Evolutionary conservation across 2,113 vertebrate species (phyloP).

Genomic region (Hypomesus transpacificus): DNA sequence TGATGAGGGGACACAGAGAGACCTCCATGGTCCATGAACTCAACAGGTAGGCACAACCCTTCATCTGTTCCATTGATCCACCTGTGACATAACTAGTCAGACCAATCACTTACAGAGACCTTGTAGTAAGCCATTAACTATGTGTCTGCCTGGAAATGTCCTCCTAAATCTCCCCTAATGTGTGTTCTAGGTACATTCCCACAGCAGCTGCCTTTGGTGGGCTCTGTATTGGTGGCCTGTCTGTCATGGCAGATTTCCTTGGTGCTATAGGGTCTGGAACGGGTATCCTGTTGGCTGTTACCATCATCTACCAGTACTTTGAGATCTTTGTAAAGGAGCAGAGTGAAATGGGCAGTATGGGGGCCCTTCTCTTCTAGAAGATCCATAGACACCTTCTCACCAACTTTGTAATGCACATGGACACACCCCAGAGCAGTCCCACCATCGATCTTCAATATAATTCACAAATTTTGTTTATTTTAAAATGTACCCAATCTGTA

Average conservation of each 20-base stretch:
- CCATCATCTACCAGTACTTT: slow-evolving; percentile 99
- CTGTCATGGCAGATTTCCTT: slow-evolving; percentile 95
- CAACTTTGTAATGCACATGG: slow-evolving; percentile 8
- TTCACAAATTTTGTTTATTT: not conserved
- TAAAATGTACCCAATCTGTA: not conserved
- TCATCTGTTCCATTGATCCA: not conserved
- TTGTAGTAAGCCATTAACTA: not conserved
- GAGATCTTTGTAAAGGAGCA: slow-evolving; percentile 99
- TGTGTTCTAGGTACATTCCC: slow-evolving; percentile 87
- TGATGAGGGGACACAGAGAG: slow-evolving; percentile 95
- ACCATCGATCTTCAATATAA: not conserved
- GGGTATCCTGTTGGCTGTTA: slow-evolving; percentile 93
- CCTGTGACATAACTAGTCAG: not conserved
- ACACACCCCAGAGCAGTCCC: slow-evolving; percentile 7
- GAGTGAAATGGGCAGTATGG: slow-evolving; percentile 99
- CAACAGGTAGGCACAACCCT: slow-evolving; percentile 80
- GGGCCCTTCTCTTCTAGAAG: slow-evolving; percentile 92
- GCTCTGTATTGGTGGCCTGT: slow-evolving; percentile 96
- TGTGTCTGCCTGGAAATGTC: not conserved
- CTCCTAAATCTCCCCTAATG: not conserved
- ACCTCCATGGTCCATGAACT: slow-evolving; percentile 99
- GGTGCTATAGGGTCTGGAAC: slow-evolving; percentile 97
- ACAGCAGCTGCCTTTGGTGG: slow-evolving; percentile 97
- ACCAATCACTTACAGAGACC: not conserved
- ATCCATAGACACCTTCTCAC: not conserved